phyloP scores from a whole-genome alignment of 2,797 vertebrate genomes.

The Picus viridis region DNA sequence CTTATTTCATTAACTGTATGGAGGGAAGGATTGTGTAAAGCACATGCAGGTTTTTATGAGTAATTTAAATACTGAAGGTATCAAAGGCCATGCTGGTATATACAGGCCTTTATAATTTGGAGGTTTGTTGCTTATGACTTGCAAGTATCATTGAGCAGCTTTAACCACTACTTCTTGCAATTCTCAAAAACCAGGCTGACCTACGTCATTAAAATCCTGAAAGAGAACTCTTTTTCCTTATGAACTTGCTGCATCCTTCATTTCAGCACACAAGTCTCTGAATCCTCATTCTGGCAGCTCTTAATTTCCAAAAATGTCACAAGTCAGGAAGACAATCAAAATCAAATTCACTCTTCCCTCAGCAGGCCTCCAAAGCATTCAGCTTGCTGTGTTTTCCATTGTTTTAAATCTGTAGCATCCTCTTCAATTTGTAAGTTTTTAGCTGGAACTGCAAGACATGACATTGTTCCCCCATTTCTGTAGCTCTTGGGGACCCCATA shows the following conservation, averaged over 20 bases:
- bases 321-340: slow-evolving; percentile 57
- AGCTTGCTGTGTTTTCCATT: slow-evolving; percentile 45
- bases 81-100: neutral
- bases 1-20: neutral
- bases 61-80: neutral
- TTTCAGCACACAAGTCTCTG: neutral
- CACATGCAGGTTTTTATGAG: neutral
- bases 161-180: neutral
- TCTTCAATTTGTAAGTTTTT: slow-evolving; percentile 60
- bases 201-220: neutral
- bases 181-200: neutral
- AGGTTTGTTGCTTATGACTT: neutral
- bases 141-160: neutral
- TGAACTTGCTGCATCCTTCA: neutral
- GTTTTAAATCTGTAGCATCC: slow-evolving; percentile 29
- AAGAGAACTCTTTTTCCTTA: neutral
- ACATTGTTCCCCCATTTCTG: slow-evolving; percentile 42
- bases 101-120: neutral
- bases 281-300: neutral
- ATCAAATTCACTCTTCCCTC: slow-evolving; percentile 52
- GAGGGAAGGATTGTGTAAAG: neutral
- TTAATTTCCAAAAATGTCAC: slow-evolving; percentile 42
- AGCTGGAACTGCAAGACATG: slow-evolving; percentile 56
- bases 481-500: slow-evolving; percentile 5
- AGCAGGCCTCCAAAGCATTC: slow-evolving; percentile 2